Base-by-base conservation (phyloP, 2,888 invertebrate species). In the Alcis repandata region DNA sequence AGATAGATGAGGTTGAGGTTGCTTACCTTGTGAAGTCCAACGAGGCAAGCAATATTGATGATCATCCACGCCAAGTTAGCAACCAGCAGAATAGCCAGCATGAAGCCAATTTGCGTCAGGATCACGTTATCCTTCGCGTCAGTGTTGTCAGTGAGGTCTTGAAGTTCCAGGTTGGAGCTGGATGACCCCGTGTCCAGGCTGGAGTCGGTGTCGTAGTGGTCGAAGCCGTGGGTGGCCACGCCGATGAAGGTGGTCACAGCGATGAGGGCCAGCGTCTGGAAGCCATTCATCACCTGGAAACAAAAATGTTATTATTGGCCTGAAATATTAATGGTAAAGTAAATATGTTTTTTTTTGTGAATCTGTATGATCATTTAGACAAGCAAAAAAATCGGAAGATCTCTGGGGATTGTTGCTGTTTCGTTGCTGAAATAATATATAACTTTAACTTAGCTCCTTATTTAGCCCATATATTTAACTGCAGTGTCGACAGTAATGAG, bases 21-120 rank as follows among this genome's bases (percentile, higher is more conserved):
- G 0, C 19, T 48, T 59, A 86, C 86, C 82, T 80, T 84, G 70
- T 86, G 84, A 8, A 85, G 61, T 53, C 83, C 84, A 33, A 84
- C 79, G 38, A 86, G 70, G 64, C 84, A 84, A 27, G 79, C 79
- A 0, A 85, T 74, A 51, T 79, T 83, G 59, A 83, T 67, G 3
- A 71, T 41, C 46, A 84, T 52, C 85, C 86, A 85, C 4, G 71
- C 66, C 1, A 79, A 54, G 15, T 80, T 80, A 8, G 72, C 75
- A 10, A 76, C 70, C 2, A 83, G 59, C 17, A 78, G 59, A 0
- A 80, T 59, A 58, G 79, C 66, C 22, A 85, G 68, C 1, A 79
- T 52, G 0, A 79, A 57, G 0, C 75, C 81, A 11, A 82, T 27
- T 27, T 74, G 61, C 15, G 66, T 72, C 17, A 82, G 61, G 41